These are phyloP conservation scores for Diploptera punctata DNA, from an alignment of 2,888 invertebrate genomes.

Conservation along the genomic window DNA sequence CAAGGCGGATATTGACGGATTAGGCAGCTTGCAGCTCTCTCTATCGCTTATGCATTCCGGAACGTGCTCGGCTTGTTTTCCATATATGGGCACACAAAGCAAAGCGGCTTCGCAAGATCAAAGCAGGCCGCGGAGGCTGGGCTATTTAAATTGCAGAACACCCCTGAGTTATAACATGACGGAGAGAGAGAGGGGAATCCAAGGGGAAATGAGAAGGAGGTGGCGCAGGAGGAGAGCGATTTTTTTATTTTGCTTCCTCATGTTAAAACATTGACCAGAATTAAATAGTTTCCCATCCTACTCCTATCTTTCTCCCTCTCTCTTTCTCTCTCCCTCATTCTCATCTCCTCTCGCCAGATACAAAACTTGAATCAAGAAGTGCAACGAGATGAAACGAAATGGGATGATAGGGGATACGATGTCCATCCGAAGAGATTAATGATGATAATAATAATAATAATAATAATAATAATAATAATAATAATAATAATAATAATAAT, in stretches of 20 bases:
- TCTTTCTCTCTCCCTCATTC: slow-evolving; percentile 20
- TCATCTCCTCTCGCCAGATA: slow-evolving; percentile 19
- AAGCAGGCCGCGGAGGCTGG: slow-evolving; percentile 38
- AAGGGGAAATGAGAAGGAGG: slow-evolving; percentile 9
- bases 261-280: slow-evolving; percentile 51
- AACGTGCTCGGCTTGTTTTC: slow-evolving; percentile 43
- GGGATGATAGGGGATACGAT: not conserved
- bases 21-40: slow-evolving; percentile 7
- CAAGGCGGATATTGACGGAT: not conserved
- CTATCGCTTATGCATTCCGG: slow-evolving; percentile 45
- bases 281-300: slow-evolving; percentile 39
- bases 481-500: not conserved
- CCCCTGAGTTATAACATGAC: slow-evolving; percentile 41
- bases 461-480: not conserved
- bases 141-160: slow-evolving; percentile 47
- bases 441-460: too few relatives aligned
- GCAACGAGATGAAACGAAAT: slow-evolving; percentile 14
- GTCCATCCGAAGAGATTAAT: slow-evolving; percentile 11
- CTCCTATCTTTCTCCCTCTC: slow-evolving; percentile 22
- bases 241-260: slow-evolving; percentile 45
- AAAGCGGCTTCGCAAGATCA: slow-evolving; percentile 40
- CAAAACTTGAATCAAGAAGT: slow-evolving; percentile 31
- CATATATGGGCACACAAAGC: slow-evolving; percentile 45
- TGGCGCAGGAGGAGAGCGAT: slow-evolving; percentile 28
- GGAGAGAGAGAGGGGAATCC: slow-evolving; percentile 23